Percentiles rank a stretch among this genome's conserved stretches.
These are phyloP conservation scores for Prietella phreatophila DNA, from an alignment of 2,113 vertebrate genomes.

Conservation along the genomic window DNA sequence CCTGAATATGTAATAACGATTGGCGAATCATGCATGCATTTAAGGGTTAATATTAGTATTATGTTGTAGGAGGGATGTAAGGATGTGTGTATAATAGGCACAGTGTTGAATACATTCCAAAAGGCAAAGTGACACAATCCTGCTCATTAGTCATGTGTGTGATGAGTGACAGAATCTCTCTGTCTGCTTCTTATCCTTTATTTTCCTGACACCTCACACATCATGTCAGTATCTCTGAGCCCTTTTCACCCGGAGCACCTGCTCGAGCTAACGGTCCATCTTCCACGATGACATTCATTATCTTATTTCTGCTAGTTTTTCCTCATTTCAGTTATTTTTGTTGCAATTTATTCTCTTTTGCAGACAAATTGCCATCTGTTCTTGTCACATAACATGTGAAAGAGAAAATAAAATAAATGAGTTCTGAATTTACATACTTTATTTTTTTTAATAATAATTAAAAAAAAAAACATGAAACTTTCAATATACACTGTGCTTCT, in stretches of 20 bases:
- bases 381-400: neutral
- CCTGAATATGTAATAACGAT: too few species aligned
- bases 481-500: neutral
- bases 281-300: neutral
- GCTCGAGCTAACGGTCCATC: neutral
- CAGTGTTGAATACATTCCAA: conserved; percentile 3
- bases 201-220: conserved; percentile 12
- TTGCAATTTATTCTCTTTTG: neutral
- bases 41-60: neutral
- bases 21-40: too few species aligned
- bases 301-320: neutral
- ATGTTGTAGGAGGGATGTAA: conserved; percentile 5
- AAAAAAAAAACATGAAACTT: neutral
- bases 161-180: conserved; percentile 42
- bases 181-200: conserved; percentile 31
- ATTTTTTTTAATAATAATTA: neutral
- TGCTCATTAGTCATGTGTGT: conserved; percentile 44
- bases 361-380: conserved; percentile 22
- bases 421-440: neutral
- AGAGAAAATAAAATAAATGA: neutral
- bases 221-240: neutral
- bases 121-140: conserved; percentile 25
- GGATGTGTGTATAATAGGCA: conserved; percentile 29
- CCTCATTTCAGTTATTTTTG: conserved; percentile 3
- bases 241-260: neutral